Evolutionary conservation across 1,140 invertebrate genomes (phyloP).

Genomic region (Saccostrea glomerata): DNA sequence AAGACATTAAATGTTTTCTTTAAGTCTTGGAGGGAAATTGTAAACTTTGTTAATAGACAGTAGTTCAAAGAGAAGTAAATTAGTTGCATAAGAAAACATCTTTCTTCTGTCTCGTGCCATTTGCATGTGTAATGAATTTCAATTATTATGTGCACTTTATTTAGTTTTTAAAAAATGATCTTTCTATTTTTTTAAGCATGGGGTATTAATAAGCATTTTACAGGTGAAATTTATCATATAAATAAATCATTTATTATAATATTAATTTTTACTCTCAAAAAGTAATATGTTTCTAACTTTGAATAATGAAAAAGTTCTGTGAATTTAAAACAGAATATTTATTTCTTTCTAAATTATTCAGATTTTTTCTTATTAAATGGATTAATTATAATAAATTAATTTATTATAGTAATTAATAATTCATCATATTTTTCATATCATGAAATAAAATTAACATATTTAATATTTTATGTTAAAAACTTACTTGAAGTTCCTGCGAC

Average conservation of each 20-base stretch:
- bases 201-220: too few species aligned
- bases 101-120: neutral
- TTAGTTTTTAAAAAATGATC: neutral
- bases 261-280: too few species aligned
- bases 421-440: neutral
- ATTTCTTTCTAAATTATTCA: too few species aligned
- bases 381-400: neutral
- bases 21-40: constrained; percentile 12
- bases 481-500: constrained; percentile 54
- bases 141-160: neutral
- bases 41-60: constrained; percentile 25
- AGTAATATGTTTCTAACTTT: too few species aligned
- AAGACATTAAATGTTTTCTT: constrained; percentile 22
- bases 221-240: neutral
- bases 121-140: neutral
- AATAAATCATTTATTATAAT: neutral
- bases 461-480: constrained; percentile 3
- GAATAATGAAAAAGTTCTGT: too few species aligned
- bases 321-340: too few species aligned
- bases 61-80: neutral
- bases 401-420: neutral
- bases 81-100: neutral
- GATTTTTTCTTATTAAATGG: too few species aligned
- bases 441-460: neutral
- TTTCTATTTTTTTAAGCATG: too few species aligned